These are phyloP conservation scores for Podiceps cristatus DNA, from an alignment of 2,113 vertebrate genomes.

Conservation along the genomic window DNA sequence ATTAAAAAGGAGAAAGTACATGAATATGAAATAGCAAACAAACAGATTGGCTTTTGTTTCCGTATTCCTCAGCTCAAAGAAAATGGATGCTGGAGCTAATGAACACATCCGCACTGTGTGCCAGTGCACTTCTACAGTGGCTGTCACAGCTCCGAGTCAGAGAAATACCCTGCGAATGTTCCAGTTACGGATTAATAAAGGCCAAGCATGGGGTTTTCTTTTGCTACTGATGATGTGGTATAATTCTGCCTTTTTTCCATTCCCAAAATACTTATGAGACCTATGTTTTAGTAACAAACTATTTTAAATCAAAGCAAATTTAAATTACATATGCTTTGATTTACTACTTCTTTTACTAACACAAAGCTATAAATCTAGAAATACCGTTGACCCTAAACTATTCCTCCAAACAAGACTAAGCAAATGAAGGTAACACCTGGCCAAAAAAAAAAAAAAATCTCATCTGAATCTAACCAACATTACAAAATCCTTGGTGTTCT, in stretches of 20 bases:
- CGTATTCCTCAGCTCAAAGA: constrained; percentile 45
- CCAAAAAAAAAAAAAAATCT: not conserved
- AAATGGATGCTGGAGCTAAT: constrained; percentile 55
- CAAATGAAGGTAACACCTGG: not conserved
- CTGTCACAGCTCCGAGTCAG: not conserved
- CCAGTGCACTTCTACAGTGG: not conserved
- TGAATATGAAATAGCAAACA: constrained; percentile 76
- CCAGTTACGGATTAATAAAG: not conserved
- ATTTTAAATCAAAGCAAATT: not conserved
- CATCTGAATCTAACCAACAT: not conserved
- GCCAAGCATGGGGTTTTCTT: not conserved
- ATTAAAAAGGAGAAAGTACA: constrained; percentile 29
- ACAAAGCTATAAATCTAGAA: not conserved
- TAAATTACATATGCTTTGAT: not conserved
- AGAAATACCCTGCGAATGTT: constrained; percentile 7
- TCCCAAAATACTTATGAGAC: not conserved
- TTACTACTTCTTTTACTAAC: not conserved
- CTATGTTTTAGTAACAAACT: not conserved
- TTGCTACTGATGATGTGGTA: not conserved
- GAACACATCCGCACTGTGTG: constrained; percentile 9
- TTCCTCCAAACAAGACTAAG: not conserved
- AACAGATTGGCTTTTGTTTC: constrained; percentile 68
- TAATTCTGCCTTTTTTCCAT: not conserved
- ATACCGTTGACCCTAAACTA: not conserved
- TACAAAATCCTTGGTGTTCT: not conserved